Conservation (phyloP, 2,797 vertebrate genomes). For the Hirundo rustica region DNA sequence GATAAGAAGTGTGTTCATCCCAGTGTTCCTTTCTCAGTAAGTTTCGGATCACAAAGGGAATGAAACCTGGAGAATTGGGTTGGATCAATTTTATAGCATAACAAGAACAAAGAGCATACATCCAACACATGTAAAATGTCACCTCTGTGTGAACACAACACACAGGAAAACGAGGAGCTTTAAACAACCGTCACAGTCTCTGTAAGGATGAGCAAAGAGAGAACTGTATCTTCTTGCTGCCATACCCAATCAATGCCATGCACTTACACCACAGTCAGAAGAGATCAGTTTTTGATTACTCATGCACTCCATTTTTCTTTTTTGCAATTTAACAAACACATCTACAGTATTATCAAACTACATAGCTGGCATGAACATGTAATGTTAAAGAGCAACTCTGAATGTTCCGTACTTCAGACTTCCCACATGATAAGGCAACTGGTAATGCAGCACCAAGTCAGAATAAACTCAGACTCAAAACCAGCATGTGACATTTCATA, state of each 20-base stretch:
- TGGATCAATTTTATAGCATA: neutral
- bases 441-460: neutral
- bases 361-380: neutral
- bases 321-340: neutral
- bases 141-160: neutral
- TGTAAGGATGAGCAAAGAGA: neutral
- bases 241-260: neutral
- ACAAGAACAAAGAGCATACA: neutral
- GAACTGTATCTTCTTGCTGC: neutral
- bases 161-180: neutral
- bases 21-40: neutral
- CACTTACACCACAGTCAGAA: neutral
- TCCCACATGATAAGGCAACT: neutral
- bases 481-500: neutral
- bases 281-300: neutral
- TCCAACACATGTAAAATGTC: neutral
- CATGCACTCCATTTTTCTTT: neutral
- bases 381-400: neutral
- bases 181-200: neutral
- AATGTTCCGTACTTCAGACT: neutral
- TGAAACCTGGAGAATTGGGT: neutral
- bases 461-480: neutral
- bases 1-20: neutral
- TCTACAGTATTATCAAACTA: neutral
- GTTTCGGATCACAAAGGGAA: neutral